Evolutionary conservation across 2,797 vertebrate genomes (phyloP), one percentile per base, ranked within the genome.

Genomic region (Melanotaenia parkinsoni): DNA sequence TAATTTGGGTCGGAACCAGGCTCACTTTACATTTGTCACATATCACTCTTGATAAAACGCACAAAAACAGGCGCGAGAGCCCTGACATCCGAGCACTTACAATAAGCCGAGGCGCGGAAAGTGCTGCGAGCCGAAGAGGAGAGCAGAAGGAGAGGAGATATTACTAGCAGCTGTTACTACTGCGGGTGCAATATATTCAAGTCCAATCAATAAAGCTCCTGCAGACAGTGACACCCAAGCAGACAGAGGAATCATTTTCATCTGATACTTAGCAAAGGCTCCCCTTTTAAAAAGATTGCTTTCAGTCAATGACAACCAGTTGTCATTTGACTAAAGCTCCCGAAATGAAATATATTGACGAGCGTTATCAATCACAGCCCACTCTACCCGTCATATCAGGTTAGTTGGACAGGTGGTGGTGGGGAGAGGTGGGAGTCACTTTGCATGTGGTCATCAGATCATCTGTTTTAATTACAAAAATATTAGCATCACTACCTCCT

Each of bases 251-350:
- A 95, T 96, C 91, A 95, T 96, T 96, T 97, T 95, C 95, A 92
- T 97, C 94, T 96, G 95, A 97, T 96, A 96, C 94, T 96, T 96
- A 96, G 95, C 93, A 95, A 94, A 93, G 91, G 93, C 95, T 94
- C 94, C 92, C 95, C 94, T 96, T 96, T 97, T 96, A 97, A 97
- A 97, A 95, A 96, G 96, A 97, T 98, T 97, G 95, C 95, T 96
- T 97, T 95, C 94, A 94, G 95, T 96, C 95, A 96, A 92, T 95
- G 95, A 95, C 95, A 95, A 94, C 93, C 91, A 93, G 93, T 95
- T 95, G 96, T 97, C 95, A 95, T 96, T 96, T 93, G 95, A 94
- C 94, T 95, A 92, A 91, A 90, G 91, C 94, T 84, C 69, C 93
- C 93, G 95, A 96, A 95, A 95, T 95, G 95, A 96, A 97, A 96